Percentiles rank a stretch among this genome's conserved stretches.
Evolutionary conservation across 2,113 vertebrate species (phyloP).

Genomic region (Sapajus apella): DNA sequence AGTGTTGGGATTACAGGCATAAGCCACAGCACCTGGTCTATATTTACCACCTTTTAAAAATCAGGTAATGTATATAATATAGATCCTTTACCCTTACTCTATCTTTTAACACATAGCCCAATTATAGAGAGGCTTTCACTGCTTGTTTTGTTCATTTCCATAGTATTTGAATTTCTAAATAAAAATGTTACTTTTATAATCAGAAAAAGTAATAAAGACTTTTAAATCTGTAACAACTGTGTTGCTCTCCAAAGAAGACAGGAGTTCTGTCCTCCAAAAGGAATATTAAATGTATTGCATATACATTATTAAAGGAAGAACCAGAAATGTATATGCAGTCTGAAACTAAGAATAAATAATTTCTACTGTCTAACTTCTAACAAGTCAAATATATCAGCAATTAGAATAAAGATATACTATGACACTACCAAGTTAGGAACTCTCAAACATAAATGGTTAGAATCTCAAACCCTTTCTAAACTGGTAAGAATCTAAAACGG

Average conservation of each 20-base stretch:
- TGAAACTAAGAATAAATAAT: conserved; percentile 11
- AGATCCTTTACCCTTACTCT: background rate
- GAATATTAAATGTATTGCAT: background rate
- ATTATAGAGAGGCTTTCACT: background rate
- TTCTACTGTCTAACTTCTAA: background rate
- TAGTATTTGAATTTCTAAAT: background rate
- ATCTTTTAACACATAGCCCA: background rate
- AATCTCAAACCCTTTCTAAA: background rate
- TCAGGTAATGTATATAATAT: background rate
- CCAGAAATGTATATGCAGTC: background rate
- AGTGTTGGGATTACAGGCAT: too few species aligned
- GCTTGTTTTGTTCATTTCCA: conserved; percentile 1
- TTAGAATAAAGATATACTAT: background rate
- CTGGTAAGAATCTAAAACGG: background rate
- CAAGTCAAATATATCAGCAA: conserved; percentile 18
- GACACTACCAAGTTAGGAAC: background rate
- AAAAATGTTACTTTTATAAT: conserved; percentile 3
- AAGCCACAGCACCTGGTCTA: background rate
- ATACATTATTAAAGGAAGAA: background rate
- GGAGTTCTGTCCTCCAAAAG: background rate
- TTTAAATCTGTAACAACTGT: background rate
- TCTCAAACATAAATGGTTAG: background rate
- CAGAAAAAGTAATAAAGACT: background rate
- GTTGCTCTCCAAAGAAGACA: background rate
- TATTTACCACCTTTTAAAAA: background rate